Percentiles rank a stretch among this genome's conserved stretches.
These are phyloP conservation scores for Plutella xylostella DNA, from an alignment of 2,888 invertebrate species.

Conservation along the genomic window DNA sequence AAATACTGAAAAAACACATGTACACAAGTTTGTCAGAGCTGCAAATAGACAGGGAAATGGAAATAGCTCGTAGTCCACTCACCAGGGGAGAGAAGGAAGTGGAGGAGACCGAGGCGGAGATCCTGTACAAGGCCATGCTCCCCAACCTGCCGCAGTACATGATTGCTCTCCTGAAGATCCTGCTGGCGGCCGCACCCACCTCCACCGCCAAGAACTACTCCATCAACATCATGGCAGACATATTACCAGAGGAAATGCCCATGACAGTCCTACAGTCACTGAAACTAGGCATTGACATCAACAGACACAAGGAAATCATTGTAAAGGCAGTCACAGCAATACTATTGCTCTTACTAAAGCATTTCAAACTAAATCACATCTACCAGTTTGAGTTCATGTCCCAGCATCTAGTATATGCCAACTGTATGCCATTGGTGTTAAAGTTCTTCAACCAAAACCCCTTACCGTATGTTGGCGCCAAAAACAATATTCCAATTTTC, in stretches of 20 bases:
- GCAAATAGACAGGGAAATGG: conserved; percentile 91
- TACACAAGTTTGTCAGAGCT: conserved; percentile 94
- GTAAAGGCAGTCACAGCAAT: conserved; percentile 96
- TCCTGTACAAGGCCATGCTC: conserved; percentile 93
- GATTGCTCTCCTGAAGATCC: conserved; percentile 96
- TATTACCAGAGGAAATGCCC: conserved; percentile 97
- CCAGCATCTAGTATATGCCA: conserved; percentile 98
- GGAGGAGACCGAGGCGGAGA: conserved; percentile 86
- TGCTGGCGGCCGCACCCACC: conserved; percentile 98
- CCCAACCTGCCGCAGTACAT: conserved; percentile 97
- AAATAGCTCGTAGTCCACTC: conserved; percentile 90
- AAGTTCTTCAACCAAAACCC: conserved; percentile 99
- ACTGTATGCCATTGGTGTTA: conserved; percentile 97
- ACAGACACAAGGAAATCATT: conserved; percentile 98
- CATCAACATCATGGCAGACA: conserved; percentile 98
- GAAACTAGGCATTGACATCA: conserved; percentile 96
- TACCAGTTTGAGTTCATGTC: conserved; percentile 99
- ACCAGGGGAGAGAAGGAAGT: conserved; percentile 86
- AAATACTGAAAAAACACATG: conserved; percentile 91
- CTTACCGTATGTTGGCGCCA: conserved; percentile 92
- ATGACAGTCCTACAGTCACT: conserved; percentile 95
- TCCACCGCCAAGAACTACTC: conserved; percentile 96
- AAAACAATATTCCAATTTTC: conserved; percentile 91
- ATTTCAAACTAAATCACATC: conserved; percentile 96
- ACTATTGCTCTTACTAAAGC: conserved; percentile 91